These are phyloP conservation scores for Anneissia japonica DNA, from an alignment of 35 echinoderm and acorn worm species.

Conservation along the genomic window DNA sequence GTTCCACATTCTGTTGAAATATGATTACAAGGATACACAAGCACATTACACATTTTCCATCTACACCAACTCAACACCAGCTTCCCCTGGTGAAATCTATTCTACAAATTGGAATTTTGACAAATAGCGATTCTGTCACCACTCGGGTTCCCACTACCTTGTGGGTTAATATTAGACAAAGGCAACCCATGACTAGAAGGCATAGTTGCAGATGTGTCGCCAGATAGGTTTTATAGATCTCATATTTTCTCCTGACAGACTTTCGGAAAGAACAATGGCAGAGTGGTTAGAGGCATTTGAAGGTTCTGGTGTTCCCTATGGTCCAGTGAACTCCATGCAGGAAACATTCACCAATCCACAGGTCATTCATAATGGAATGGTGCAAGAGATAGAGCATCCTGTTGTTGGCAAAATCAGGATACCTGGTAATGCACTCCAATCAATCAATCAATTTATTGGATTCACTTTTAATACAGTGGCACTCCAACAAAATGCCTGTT, in stretches of 20 bases:
- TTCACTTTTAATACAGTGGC: background rate
- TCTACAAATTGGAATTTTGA: too few relatives aligned
- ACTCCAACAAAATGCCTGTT: background rate
- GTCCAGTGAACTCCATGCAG: conserved; percentile 66
- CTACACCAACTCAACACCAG: too few relatives aligned
- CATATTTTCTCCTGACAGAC: conserved; percentile 31
- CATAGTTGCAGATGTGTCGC: too few relatives aligned
- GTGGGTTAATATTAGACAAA: too few relatives aligned
- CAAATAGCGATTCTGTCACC: too few relatives aligned
- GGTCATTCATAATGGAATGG: conserved; percentile 83
- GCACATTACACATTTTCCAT: too few relatives aligned
- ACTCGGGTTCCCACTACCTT: too few relatives aligned
- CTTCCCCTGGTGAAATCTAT: too few relatives aligned
- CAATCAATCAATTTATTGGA: background rate
- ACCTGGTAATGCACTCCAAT: conserved; percentile 42
- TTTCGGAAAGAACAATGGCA: conserved; percentile 48
- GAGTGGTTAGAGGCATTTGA: conserved; percentile 73
- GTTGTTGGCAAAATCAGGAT: conserved; percentile 52
- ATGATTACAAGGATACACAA: too few relatives aligned
- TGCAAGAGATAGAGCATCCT: conserved; percentile 65
- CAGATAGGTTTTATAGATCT: too few relatives aligned
- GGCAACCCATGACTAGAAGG: too few relatives aligned
- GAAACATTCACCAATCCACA: conserved; percentile 87
- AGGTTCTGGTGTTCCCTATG: conserved; percentile 65
- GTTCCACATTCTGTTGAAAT: too few relatives aligned